phyloP scores from a whole-genome alignment of 1,140 invertebrate species.

The Drosophila elegans region DNA sequence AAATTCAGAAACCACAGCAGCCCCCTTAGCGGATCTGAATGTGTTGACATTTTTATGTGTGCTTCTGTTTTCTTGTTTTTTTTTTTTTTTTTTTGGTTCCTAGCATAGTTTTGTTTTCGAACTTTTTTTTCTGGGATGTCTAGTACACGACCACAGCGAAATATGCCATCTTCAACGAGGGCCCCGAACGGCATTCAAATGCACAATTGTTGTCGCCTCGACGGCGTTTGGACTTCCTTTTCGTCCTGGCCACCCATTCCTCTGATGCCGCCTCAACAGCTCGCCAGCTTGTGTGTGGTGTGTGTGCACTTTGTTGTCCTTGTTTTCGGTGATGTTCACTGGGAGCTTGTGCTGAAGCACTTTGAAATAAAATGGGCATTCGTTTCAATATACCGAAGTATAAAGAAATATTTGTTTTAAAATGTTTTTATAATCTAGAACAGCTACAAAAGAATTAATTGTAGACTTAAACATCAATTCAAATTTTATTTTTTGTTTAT shows the following conservation, averaged over 20 bases:
- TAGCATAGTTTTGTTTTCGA: constrained; percentile 28
- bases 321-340: constrained; percentile 21
- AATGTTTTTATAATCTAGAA: too few relatives aligned
- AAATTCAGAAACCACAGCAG: constrained; percentile 38
- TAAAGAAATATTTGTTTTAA: too few relatives aligned
- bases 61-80: constrained; percentile 6
- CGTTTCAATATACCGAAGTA: too few relatives aligned
- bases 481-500: too few relatives aligned
- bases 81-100: constrained; percentile 1
- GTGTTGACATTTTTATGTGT: constrained; percentile 55
- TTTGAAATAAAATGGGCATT: background rate
- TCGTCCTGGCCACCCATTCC: constrained; percentile 12
- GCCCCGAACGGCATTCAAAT: constrained; percentile 73
- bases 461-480: too few relatives aligned
- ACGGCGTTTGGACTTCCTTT: constrained; percentile 39
- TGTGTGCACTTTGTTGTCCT: constrained; percentile 27
- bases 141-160: constrained; percentile 25
- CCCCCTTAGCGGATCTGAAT: constrained; percentile 49
- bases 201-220: constrained; percentile 78
- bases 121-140: constrained; percentile 39
- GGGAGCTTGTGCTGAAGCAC: constrained; percentile 6
- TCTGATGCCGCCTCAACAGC: background rate
- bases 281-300: background rate
- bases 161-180: constrained; percentile 45
- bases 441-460: too few relatives aligned